Conservation (phyloP, 2,113 vertebrate species). For the Nansenia antarctica region DNA sequence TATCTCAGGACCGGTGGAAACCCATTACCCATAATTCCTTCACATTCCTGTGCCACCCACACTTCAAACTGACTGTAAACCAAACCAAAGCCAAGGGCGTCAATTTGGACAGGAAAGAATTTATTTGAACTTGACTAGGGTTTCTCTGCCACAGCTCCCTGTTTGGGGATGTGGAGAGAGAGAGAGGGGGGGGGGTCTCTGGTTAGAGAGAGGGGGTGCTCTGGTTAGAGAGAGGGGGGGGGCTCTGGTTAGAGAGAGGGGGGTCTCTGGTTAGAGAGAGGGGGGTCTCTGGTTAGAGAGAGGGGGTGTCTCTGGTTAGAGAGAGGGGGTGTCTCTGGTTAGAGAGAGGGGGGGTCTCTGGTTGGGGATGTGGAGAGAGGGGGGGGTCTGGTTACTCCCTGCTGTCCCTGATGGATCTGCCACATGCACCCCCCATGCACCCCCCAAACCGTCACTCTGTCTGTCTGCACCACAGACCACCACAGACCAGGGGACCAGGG, state of each 20-base stretch:
- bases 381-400: constrained; percentile 60
- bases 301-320: constrained; percentile 60
- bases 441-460: constrained; percentile 56
- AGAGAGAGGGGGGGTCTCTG: too few species aligned
- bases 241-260: constrained; percentile 47
- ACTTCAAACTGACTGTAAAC: constrained; percentile 69
- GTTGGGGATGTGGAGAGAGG: constrained; percentile 57
- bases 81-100: constrained; percentile 64
- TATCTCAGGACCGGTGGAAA: constrained; percentile 22
- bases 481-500: not conserved
- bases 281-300: constrained; percentile 59
- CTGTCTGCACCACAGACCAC: constrained; percentile 39
- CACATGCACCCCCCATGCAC: constrained; percentile 67
- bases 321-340: constrained; percentile 53
- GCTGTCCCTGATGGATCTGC: constrained; percentile 53
- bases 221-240: too few species aligned
- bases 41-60: constrained; percentile 70
- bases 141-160: constrained; percentile 60
- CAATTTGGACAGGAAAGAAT: constrained; percentile 69
- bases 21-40: constrained; percentile 46
- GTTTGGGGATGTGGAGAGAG: constrained; percentile 56
- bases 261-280: too few species aligned
- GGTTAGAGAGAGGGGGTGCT: constrained; percentile 50
- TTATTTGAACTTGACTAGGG: constrained; percentile 70
- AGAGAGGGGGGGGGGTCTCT: constrained; percentile 46